Percentiles rank a stretch among this genome's conserved stretches.
Conservation (phyloP, 1,140 invertebrate species). For the Sarcophaga peregrina region DNA sequence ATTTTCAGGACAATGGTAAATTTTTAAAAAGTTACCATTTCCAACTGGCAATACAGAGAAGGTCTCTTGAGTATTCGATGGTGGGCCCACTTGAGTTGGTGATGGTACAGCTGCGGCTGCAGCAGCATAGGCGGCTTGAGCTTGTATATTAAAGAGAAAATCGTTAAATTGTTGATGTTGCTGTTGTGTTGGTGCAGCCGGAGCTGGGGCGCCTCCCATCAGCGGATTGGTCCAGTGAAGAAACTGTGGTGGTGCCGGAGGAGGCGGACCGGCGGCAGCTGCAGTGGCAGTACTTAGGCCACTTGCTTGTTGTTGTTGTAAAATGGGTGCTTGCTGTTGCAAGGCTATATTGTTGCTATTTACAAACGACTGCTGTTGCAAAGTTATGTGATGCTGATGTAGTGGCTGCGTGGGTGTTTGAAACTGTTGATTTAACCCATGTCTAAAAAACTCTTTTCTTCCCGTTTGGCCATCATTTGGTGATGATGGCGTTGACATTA, state of each 20-base stretch:
- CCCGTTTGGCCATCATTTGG: conserved; percentile 24
- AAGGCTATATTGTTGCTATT: not conserved
- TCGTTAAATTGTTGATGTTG: conserved; percentile 52
- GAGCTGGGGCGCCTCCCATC: conserved; percentile 12
- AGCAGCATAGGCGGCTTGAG: conserved; percentile 35
- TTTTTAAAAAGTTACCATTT: conserved; percentile 63
- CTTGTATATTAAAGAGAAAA: conserved; percentile 53
- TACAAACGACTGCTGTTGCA: not conserved
- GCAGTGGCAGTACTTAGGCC: not conserved
- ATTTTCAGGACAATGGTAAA: conserved; percentile 61
- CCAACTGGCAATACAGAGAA: conserved; percentile 63
- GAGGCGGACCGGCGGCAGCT: not conserved
- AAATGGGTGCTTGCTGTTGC: not conserved
- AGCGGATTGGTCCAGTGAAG: conserved; percentile 14
- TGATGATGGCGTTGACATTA: conserved; percentile 37
- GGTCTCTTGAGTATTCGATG: conserved; percentile 56
- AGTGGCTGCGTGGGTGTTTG: not conserved
- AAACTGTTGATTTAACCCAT: conserved; percentile 31
- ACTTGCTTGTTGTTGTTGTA: not conserved
- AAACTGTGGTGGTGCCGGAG: conserved; percentile 48
- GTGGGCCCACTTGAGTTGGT: conserved; percentile 42
- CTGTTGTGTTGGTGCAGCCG: conserved; percentile 46
- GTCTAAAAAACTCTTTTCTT: conserved; percentile 18
- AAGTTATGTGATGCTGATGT: not conserved
- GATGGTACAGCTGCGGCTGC: conserved; percentile 45